Conservation (phyloP, 2,113 vertebrate species). For the Antigone vipio region DNA sequence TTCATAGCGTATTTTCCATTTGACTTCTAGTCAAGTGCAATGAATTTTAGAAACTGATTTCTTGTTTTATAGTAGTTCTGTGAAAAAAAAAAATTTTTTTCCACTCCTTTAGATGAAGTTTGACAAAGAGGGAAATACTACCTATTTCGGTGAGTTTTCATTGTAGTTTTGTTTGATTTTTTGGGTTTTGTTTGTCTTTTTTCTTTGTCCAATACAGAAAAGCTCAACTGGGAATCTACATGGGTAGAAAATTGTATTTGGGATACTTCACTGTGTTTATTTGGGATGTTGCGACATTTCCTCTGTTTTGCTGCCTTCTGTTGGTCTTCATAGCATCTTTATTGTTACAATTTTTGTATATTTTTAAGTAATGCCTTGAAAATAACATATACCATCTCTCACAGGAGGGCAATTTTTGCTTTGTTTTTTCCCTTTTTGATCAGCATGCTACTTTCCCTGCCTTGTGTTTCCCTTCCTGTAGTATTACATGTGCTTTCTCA, state of each 20-base stretch:
- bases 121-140: conserved; percentile 87
- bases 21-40: not conserved
- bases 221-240: not conserved
- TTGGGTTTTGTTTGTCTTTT: not conserved
- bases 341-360: not conserved
- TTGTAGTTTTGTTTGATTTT: not conserved
- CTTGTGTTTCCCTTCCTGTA: not conserved
- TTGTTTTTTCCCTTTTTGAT: not conserved
- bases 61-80: not conserved
- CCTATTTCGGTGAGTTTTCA: conserved; percentile 86
- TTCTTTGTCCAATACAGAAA: not conserved
- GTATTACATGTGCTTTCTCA: not conserved
- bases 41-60: not conserved
- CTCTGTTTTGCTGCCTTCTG: not conserved
- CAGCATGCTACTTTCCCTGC: not conserved
- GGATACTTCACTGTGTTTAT: not conserved
- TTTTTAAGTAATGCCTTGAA: not conserved
- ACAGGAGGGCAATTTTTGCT: not conserved
- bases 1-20: fast-evolving
- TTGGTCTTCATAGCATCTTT: not conserved
- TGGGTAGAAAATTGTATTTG: not conserved
- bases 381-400: fast-evolving
- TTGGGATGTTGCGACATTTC: not conserved
- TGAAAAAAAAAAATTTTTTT: not conserved
- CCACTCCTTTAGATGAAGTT: conserved; percentile 85